These are phyloP conservation scores for Lycocerus yunnanus DNA, from an alignment of 2,888 invertebrate species.

Conservation along the genomic window DNA sequence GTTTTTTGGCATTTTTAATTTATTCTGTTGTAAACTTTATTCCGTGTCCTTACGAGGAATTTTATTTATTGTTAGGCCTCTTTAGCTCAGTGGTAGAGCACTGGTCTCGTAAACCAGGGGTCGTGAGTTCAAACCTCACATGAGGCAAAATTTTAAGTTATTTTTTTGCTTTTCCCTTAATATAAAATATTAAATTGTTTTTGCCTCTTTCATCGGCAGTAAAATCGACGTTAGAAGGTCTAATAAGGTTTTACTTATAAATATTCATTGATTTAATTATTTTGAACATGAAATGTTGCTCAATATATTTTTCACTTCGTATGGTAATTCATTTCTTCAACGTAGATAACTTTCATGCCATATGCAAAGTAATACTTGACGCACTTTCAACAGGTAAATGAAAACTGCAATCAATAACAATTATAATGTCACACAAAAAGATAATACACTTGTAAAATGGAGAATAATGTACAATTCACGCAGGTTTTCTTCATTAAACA, in stretches of 20 bases:
- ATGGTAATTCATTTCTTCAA: neutral
- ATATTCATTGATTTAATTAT: neutral
- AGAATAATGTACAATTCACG: neutral
- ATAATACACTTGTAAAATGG: neutral
- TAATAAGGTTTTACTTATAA: neutral
- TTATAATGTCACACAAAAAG: conserved; percentile 1
- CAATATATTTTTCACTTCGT: neutral
- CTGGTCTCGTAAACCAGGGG: conserved; percentile 85
- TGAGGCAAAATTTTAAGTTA: conserved; percentile 62
- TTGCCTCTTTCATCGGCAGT: neutral
- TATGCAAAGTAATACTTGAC: neutral
- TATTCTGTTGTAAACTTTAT: neutral
- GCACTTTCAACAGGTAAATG: neutral
- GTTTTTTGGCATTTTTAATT: neutral
- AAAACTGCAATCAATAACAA: conserved; percentile 1
- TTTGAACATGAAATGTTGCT: neutral
- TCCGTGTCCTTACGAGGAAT: neutral
- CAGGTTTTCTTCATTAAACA: neutral
- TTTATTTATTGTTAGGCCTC: conserved; percentile 60
- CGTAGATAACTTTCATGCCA: neutral
- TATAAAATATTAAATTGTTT: neutral
- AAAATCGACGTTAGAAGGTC: neutral
- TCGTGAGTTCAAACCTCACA: conserved; percentile 84
- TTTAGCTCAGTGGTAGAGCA: conserved; percentile 85
- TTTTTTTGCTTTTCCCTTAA: neutral